Evolutionary conservation across 2,888 invertebrate genomes (phyloP).

Genomic region (Agelastica alni): DNA sequence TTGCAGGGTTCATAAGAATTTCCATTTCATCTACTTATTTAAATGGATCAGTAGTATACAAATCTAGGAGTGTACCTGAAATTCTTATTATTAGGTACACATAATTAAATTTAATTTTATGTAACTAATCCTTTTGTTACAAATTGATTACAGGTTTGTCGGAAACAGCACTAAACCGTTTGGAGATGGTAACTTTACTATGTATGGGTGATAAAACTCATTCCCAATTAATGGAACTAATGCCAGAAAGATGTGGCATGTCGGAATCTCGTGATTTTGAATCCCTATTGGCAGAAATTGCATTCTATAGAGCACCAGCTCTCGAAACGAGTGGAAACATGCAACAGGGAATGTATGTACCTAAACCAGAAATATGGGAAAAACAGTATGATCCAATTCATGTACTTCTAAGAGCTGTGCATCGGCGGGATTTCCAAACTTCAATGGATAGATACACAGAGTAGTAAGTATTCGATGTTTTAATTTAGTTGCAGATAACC

Average conservation of each 20-base stretch:
- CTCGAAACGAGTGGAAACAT: conserved; percentile 76
- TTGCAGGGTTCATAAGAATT: too few species aligned
- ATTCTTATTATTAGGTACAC: too few species aligned
- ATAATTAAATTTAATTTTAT: not conserved
- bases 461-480: conserved; percentile 66
- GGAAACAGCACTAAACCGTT: conserved; percentile 67
- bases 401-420: conserved; percentile 86
- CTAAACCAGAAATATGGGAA: conserved; percentile 83
- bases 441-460: conserved; percentile 92
- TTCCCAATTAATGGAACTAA: conserved; percentile 90
- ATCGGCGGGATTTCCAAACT: conserved; percentile 89
- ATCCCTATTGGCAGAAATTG: conserved; percentile 74
- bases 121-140: too few species aligned
- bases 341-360: conserved; percentile 85
- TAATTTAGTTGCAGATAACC: too few species aligned
- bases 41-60: too few species aligned
- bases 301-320: conserved; percentile 75
- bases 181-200: conserved; percentile 91
- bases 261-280: conserved; percentile 89
- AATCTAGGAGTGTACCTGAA: conserved; percentile 1
- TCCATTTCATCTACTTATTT: too few species aligned
- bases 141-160: conserved; percentile 61
- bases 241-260: conserved; percentile 96
- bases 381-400: conserved; percentile 92
- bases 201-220: conserved; percentile 96